These are phyloP conservation scores for Spilarctia lutea DNA, from an alignment of 2,888 invertebrate genomes.

Conservation along the genomic window DNA sequence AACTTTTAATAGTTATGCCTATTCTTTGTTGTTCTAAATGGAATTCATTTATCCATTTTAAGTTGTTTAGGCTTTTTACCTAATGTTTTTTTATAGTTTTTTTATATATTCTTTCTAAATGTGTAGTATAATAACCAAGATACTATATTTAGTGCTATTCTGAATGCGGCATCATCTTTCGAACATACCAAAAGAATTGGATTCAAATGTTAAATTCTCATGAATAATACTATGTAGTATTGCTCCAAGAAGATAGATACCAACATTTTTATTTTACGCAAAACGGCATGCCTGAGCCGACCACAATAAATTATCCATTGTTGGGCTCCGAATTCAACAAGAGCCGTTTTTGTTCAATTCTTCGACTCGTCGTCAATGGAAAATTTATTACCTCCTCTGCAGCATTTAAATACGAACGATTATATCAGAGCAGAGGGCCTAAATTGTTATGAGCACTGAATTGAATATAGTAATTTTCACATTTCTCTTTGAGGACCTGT, in stretches of 20 bases:
- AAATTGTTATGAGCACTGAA: slow-evolving; percentile 73
- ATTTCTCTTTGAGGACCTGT: slow-evolving; percentile 55
- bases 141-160: background rate
- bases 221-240: slow-evolving; percentile 45
- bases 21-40: no score
- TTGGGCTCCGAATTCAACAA: slow-evolving; percentile 79
- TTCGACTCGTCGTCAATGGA: slow-evolving; percentile 83
- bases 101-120: no score
- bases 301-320: slow-evolving; percentile 85
- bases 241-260: slow-evolving; percentile 58
- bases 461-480: slow-evolving; percentile 71
- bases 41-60: no score
- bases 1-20: no score
- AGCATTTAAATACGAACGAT: slow-evolving; percentile 83
- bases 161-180: background rate
- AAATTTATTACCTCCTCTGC: slow-evolving; percentile 82
- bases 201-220: slow-evolving; percentile 32
- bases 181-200: background rate
- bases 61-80: no score
- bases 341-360: slow-evolving; percentile 85
- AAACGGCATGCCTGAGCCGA: slow-evolving; percentile 67
- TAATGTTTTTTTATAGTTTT: no score
- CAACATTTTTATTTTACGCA: slow-evolving; percentile 70
- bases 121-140: background rate
- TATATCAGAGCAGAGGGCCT: slow-evolving; percentile 72